Base-by-base conservation (phyloP, 2,113 vertebrate species). In the zebrafish (Danio rerio) region DNA sequence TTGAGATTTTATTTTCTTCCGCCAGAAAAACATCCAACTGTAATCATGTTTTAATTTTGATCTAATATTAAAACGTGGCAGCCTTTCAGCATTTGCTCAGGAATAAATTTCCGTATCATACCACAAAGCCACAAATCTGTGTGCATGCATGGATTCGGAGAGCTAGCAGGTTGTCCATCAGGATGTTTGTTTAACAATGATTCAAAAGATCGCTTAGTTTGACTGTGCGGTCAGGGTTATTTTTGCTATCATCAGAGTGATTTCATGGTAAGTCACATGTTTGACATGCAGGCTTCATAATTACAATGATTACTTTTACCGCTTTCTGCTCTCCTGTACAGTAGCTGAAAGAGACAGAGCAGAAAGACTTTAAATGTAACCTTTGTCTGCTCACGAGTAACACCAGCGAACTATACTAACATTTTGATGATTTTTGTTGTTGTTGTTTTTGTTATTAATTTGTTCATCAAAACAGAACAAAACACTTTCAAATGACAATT, bases 141-240 rank as follows among this genome's bases (percentile, higher is more conserved):
- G 7, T 49, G 43, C n/a, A 21, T 21, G 18, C 45, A 21, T 31
- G 45, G 53, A 76, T 59, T 42, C 18, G 9, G 55, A 76, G 56
- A 61, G 74, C 76, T 66, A 88, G 53, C 69, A 87, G 85, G 84
- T 84, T 84, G 83, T 78, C 82, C 75, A 65, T 73, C 83, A 87
- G 83, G 86, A 84, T 63, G 87, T 85, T 89, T 90, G 88, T 92
- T 92, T 93, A 90, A 88, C 90, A 91, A 88, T 89, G 88, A 88
- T 86, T 89, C 90, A 92, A 92, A 91, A 92, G 93, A 92, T 92
- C 91, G 93, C 90, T 92, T 91, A 90, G 93, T 91, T 92, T 90
- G 92, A 93, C 88, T 90, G 45, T 90, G 84, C 83, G 85, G 86
- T 52, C 84, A 81, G 83, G 83, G 86, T 84, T 85, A 66, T 81